Evolutionary conservation across 2,888 invertebrate genomes (phyloP).

Genomic region (Cantharis nigra): DNA sequence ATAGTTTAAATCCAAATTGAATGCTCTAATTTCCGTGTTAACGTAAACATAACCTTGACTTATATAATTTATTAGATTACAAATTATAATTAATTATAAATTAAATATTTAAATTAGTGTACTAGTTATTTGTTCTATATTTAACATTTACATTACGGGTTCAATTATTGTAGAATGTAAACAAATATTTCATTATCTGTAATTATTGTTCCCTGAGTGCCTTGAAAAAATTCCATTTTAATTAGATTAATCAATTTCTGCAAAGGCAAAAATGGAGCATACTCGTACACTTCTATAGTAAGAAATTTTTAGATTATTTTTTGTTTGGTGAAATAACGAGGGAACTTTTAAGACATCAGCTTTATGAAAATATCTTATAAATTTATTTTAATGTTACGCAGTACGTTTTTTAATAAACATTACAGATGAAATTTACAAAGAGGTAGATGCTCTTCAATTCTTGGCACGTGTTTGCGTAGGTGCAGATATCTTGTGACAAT

Average conservation of each 20-base stretch:
- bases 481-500: slow-evolving; percentile 33
- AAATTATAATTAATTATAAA: neutral
- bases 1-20: neutral
- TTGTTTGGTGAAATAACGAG: neutral
- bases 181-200: neutral
- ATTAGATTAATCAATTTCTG: neutral
- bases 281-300: neutral
- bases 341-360: neutral
- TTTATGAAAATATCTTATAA: slow-evolving; percentile 2
- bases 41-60: neutral
- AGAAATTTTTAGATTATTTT: neutral
- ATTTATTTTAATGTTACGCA: slow-evolving; percentile 20
- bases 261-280: neutral
- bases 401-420: slow-evolving; percentile 44
- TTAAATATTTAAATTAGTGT: neutral
- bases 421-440: slow-evolving; percentile 41
- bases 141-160: neutral
- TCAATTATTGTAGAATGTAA: neutral
- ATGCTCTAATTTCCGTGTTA: neutral
- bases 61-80: neutral
- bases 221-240: neutral
- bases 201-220: neutral
- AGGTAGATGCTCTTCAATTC: slow-evolving; percentile 37
- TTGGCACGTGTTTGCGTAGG: slow-evolving; percentile 41
- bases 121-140: neutral